Evolutionary conservation across 2,888 invertebrate genomes (phyloP).

Genomic region (Temnothorax unifasciatus): DNA sequence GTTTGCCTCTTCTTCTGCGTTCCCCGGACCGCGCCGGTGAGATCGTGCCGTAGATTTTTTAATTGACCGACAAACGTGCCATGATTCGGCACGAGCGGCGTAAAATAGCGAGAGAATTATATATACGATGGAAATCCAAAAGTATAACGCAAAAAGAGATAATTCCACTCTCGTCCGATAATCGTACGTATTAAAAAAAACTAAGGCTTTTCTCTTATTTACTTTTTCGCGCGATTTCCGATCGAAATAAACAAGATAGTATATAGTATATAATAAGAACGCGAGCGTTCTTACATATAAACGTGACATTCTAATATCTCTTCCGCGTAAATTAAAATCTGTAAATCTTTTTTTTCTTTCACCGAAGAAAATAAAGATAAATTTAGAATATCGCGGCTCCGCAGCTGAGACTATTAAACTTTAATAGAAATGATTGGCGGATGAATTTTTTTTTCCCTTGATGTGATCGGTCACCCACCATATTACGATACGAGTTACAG

Average conservation of each 20-base stretch:
- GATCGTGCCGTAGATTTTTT: constrained; percentile 73
- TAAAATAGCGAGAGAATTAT: neutral
- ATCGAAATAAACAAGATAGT: neutral
- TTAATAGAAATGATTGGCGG: constrained; percentile 7
- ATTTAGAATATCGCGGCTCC: neutral
- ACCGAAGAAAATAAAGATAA: neutral
- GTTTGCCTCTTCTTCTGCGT: constrained; percentile 73
- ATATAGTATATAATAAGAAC: no score
- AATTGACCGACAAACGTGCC: constrained; percentile 80
- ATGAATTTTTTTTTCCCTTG: neutral
- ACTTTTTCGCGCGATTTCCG: neutral
- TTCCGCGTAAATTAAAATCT: neutral
- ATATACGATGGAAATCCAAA: neutral
- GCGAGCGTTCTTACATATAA: neutral
- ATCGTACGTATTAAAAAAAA: neutral
- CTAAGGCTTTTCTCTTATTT: neutral
- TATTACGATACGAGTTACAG: neutral
- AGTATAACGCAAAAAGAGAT: neutral
- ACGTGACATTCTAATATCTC: neutral
- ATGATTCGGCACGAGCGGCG: constrained; percentile 60
- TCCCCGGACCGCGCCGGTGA: constrained; percentile 65
- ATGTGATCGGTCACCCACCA: constrained; percentile 1
- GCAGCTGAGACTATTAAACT: neutral
- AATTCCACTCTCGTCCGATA: neutral
- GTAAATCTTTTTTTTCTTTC: neutral